A percentile compares a stretch with the other conserved stretches of the same genome.
Evolutionary conservation across 2,797 vertebrate genomes (phyloP).

Genomic region (Acipenser ruthenus): DNA sequence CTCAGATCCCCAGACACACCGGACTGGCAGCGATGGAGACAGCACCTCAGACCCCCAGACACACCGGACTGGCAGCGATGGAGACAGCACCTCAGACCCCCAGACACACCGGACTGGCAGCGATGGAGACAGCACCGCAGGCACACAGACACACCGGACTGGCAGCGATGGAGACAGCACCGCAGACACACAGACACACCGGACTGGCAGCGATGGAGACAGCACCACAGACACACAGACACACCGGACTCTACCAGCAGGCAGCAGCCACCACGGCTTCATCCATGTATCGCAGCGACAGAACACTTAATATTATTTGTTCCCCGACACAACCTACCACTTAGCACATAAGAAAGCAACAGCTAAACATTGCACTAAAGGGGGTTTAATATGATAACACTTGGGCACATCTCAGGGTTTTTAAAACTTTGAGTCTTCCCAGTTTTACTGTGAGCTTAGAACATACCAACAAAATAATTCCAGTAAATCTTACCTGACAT

Average conservation of each 20-base stretch:
- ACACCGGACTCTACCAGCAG: neutral
- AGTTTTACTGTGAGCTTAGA: neutral
- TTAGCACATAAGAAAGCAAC: neutral
- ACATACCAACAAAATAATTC: neutral
- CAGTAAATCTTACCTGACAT: neutral
- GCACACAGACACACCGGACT: too few relatives aligned
- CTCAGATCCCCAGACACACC: too few relatives aligned
- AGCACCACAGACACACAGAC: too few relatives aligned
- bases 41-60: slow-evolving; percentile 29
- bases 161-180: too few relatives aligned
- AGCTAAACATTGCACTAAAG: neutral
- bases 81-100: too few relatives aligned
- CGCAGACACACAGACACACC: too few relatives aligned
- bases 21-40: slow-evolving; percentile 22
- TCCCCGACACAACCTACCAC: slow-evolving; percentile 35
- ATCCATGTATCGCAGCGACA: accelerated
- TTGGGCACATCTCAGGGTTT: neutral
- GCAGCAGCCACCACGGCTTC: neutral
- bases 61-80: too few relatives aligned
- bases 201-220: too few relatives aligned
- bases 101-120: too few relatives aligned
- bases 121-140: too few relatives aligned
- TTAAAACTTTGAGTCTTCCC: neutral
- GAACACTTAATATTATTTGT: slow-evolving; percentile 36
- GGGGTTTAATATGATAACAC: neutral